Conservation (phyloP, 2,888 invertebrate genomes). For the Mechanitis messenoides region DNA sequence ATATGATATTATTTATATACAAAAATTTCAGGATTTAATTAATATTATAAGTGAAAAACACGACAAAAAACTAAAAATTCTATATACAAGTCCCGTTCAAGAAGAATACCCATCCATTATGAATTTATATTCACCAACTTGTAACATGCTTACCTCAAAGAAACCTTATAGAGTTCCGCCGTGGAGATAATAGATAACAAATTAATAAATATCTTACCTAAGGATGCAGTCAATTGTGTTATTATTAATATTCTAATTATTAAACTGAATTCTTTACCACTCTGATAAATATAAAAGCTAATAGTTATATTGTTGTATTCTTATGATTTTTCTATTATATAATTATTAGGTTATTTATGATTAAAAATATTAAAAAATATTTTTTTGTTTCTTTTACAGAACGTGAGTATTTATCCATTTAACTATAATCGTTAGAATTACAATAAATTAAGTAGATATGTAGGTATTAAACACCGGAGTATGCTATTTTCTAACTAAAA, state of each 20-base stretch:
- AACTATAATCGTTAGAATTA: neutral
- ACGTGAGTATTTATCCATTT: neutral
- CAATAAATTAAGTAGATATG: slow-evolving; percentile 13
- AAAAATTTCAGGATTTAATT: slow-evolving; percentile 47
- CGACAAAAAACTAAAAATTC: slow-evolving; percentile 40
- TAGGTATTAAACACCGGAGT: slow-evolving; percentile 17
- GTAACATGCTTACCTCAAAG: slow-evolving; percentile 3
- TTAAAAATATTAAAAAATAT: slow-evolving; percentile 2
- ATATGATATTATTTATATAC: no score
- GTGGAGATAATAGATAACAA: slow-evolving; percentile 24
- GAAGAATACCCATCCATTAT: slow-evolving; percentile 36
- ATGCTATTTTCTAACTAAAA: slow-evolving; percentile 32
- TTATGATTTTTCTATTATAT: slow-evolving; percentile 7
- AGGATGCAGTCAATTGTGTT: slow-evolving; percentile 4
- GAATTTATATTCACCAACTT: slow-evolving; percentile 28
- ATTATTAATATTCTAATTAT: neutral
- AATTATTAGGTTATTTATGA: slow-evolving; percentile 2
- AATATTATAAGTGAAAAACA: slow-evolving; percentile 45
- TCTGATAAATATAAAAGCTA: neutral
- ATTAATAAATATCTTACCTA: slow-evolving; percentile 5
- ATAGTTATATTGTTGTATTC: slow-evolving; percentile 13
- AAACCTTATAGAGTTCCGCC: slow-evolving; percentile 13
- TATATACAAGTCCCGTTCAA: slow-evolving; percentile 40
- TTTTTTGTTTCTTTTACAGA: neutral
- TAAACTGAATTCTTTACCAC: neutral